These are phyloP conservation scores for Chrysolina americana DNA, from an alignment of 2,888 invertebrate species.

Conservation along the genomic window DNA sequence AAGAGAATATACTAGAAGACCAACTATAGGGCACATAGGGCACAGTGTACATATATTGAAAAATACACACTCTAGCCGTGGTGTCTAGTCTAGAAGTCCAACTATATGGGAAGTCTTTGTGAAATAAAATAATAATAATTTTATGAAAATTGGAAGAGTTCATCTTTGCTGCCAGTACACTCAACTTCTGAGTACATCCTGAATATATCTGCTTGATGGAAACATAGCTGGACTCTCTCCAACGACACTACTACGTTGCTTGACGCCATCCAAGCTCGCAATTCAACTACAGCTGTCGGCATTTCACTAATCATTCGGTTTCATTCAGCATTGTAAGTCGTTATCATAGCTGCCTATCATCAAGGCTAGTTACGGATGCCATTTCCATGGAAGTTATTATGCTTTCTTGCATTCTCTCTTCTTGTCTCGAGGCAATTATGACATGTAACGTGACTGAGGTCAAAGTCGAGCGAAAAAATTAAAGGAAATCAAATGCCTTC, in stretches of 20 bases:
- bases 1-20: no score
- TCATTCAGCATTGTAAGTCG: slow-evolving; percentile 8
- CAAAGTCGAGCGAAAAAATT: neutral
- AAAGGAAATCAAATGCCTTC: neutral
- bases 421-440: slow-evolving; percentile 9
- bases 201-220: no score
- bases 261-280: slow-evolving; percentile 3
- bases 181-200: no score
- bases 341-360: slow-evolving; percentile 12
- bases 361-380: slow-evolving; percentile 2
- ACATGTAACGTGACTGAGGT: slow-evolving; percentile 11
- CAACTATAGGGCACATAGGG: no score
- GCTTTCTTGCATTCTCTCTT: slow-evolving; percentile 14
- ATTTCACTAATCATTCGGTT: slow-evolving; percentile 19
- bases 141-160: no score
- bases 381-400: slow-evolving; percentile 15
- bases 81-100: no score
- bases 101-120: no score
- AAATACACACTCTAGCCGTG: no score
- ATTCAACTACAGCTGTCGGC: neutral
- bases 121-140: no score
- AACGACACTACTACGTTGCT: neutral
- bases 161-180: no score
- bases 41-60: no score
- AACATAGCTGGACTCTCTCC: no score